Conservation (phyloP, 2,888 invertebrate genomes). For the Lepidocyrtinus sp. region DNA sequence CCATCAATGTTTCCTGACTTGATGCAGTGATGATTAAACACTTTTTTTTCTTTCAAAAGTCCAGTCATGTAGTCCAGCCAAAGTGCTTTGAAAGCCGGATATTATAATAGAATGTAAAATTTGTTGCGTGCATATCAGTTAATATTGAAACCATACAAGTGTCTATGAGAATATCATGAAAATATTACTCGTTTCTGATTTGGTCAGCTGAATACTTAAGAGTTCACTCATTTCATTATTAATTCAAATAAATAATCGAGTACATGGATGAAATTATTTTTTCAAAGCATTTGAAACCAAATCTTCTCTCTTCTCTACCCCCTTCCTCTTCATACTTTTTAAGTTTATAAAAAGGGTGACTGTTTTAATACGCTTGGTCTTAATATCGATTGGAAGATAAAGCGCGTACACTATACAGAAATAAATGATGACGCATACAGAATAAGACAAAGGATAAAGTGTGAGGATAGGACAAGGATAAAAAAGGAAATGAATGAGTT, state of each 20-base stretch:
- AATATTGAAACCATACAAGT: not conserved
- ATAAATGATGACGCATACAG: no score
- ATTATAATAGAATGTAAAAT: slow-evolving; percentile 14
- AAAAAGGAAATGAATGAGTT: no score
- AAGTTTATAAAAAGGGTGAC: no score
- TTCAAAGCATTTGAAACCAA: slow-evolving; percentile 23
- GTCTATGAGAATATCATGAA: no score
- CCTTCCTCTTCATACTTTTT: slow-evolving; percentile 40
- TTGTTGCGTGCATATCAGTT: no score
- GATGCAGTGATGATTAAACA: not conserved
- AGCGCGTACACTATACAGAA: no score
- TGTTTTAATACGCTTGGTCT: no score
- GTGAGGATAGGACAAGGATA: no score
- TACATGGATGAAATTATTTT: not conserved
- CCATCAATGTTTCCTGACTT: not conserved
- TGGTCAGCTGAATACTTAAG: slow-evolving; percentile 30
- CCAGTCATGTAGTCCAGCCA: not conserved
- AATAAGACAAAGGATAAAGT: no score
- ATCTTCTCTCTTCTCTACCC: slow-evolving; percentile 16
- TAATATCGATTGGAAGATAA: no score
- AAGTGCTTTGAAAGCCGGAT: slow-evolving; percentile 7
- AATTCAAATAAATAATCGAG: no score
- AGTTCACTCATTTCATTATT: slow-evolving; percentile 35
- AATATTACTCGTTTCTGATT: not conserved
- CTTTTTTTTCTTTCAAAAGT: no score